Evolutionary conservation across 2,113 vertebrate species (phyloP).

Genomic region (Tragelaphus strepsiceros): DNA sequence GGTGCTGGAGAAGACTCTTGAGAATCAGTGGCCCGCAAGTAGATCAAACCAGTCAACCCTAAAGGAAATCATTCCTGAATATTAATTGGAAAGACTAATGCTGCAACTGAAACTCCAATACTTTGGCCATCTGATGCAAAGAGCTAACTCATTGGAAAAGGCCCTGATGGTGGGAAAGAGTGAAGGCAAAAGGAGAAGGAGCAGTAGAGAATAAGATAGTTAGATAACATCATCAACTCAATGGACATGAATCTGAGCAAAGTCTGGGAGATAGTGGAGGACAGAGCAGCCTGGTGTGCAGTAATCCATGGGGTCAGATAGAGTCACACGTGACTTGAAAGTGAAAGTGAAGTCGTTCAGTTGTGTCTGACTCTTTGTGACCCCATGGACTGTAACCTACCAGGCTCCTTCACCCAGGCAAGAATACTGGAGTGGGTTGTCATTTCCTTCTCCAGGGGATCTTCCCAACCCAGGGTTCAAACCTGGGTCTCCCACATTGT

Average conservation of each 20-base stretch:
- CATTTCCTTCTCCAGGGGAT: not conserved
- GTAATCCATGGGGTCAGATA: not conserved
- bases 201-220: not conserved
- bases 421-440: not conserved
- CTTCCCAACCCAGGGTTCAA: not conserved
- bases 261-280: not conserved
- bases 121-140: not conserved
- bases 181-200: not conserved
- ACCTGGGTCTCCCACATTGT: not conserved
- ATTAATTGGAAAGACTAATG: not conserved
- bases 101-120: not conserved
- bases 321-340: not conserved
- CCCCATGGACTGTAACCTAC: not conserved
- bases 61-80: not conserved
- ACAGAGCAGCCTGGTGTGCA: not conserved
- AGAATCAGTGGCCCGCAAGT: not conserved
- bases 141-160: not conserved
- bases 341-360: not conserved
- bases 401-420: not conserved
- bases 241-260: not conserved
- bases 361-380: not conserved
- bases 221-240: not conserved
- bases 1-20: not conserved
- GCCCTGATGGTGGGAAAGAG: not conserved
- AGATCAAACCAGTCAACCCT: not conserved